These are phyloP conservation scores for Drosophila meridionalis DNA, from an alignment of 2,888 invertebrate genomes.

Conservation along the genomic window DNA sequence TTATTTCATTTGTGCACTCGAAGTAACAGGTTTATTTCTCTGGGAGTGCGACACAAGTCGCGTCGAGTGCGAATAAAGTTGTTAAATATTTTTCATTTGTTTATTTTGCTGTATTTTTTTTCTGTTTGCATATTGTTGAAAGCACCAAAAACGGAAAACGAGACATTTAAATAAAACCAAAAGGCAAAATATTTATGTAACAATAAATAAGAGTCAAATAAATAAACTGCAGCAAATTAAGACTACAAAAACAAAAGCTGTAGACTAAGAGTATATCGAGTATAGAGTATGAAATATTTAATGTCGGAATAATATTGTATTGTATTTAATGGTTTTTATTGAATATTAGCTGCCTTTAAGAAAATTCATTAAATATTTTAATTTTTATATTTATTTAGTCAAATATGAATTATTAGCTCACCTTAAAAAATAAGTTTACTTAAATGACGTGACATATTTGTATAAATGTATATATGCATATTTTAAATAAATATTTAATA, in stretches of 20 bases:
- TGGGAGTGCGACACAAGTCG: slow-evolving; percentile 3
- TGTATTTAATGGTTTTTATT: background rate
- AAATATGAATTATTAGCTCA: too few relatives aligned
- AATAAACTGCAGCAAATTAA: slow-evolving; percentile 8
- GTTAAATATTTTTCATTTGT: slow-evolving; percentile 30
- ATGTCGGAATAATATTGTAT: background rate
- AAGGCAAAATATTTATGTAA: slow-evolving; percentile 14
- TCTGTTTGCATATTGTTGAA: slow-evolving; percentile 30
- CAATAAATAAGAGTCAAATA: slow-evolving; percentile 18
- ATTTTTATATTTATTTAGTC: too few relatives aligned
- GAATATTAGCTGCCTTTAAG: too few relatives aligned
- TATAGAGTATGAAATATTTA: background rate
- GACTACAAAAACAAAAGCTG: background rate
- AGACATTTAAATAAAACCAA: slow-evolving; percentile 25
- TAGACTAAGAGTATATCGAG: background rate
- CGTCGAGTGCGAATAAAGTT: slow-evolving; percentile 33
- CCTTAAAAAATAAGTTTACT: too few relatives aligned
- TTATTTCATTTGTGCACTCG: slow-evolving; percentile 27
- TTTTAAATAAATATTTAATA: too few relatives aligned
- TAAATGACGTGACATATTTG: too few relatives aligned
- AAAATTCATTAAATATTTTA: too few relatives aligned
- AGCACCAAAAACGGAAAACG: slow-evolving; percentile 28
- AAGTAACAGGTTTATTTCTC: slow-evolving; percentile 12
- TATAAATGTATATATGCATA: too few relatives aligned
- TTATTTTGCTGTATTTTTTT: slow-evolving; percentile 12